phyloP scores from a whole-genome alignment of 2,888 invertebrate species.

The Drosophila multiciliata region DNA sequence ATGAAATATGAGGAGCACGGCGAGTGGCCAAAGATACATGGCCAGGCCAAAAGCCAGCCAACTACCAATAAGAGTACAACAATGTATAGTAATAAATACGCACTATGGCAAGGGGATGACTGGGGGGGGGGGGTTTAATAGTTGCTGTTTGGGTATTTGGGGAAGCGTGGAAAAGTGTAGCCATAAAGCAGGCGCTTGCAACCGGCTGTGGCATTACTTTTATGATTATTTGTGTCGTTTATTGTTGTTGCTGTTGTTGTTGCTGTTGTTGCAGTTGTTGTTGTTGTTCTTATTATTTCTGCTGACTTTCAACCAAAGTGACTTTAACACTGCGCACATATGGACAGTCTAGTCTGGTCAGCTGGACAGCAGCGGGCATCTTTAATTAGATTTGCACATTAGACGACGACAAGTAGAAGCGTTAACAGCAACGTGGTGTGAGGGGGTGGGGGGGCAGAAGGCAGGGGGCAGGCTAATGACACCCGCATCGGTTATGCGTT shows the following conservation, averaged over 20 bases:
- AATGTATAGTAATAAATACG: slow-evolving; percentile 63
- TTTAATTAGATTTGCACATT: slow-evolving; percentile 81
- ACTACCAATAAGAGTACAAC: slow-evolving; percentile 21
- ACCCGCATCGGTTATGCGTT: slow-evolving; percentile 61
- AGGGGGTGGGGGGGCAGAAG: not conserved
- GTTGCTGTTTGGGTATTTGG: slow-evolving; percentile 53
- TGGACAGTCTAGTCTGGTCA: slow-evolving; percentile 43
- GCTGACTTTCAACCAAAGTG: slow-evolving; percentile 41
- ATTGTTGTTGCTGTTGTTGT: slow-evolving; percentile 34
- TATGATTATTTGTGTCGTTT: slow-evolving; percentile 84
- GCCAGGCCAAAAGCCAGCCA: slow-evolving; percentile 37
- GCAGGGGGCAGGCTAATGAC: slow-evolving; percentile 63
- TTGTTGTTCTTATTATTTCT: slow-evolving; percentile 25
- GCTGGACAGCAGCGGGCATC: slow-evolving; percentile 36
- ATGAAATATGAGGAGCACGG: slow-evolving; percentile 76
- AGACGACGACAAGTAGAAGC: slow-evolving; percentile 34
- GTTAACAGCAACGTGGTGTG: not conserved
- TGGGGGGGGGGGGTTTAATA: slow-evolving; percentile 2
- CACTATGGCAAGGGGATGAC: slow-evolving; percentile 11
- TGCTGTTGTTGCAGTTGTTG: slow-evolving; percentile 66
- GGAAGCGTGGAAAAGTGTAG: slow-evolving; percentile 47
- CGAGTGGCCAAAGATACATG: slow-evolving; percentile 41
- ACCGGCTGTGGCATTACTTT: slow-evolving; percentile 78
- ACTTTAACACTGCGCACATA: slow-evolving; percentile 62
- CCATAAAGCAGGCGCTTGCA: slow-evolving; percentile 52